These are phyloP conservation scores for Tyria jacobaeae DNA, from an alignment of 2,888 invertebrate species.

Conservation along the genomic window DNA sequence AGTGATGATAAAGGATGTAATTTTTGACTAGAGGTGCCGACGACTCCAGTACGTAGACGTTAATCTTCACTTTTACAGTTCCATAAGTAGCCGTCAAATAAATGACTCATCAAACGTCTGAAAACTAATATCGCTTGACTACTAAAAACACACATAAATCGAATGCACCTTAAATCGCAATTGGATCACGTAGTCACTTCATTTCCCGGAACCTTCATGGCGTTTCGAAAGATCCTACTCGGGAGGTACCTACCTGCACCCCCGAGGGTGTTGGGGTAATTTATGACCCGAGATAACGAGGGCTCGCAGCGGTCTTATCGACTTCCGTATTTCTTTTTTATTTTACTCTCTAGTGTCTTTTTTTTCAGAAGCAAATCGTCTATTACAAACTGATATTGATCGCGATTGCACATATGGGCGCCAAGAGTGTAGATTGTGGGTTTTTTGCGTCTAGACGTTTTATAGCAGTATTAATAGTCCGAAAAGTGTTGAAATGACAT, in stretches of 20 bases:
- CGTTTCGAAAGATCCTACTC: constrained; percentile 68
- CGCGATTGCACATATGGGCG: constrained; percentile 61
- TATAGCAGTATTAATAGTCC: constrained; percentile 50
- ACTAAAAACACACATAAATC: constrained; percentile 67
- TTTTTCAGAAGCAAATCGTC: constrained; percentile 81
- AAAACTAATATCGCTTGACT: constrained; percentile 61
- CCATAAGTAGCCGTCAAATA: constrained; percentile 35
- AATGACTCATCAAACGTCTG: constrained; percentile 46
- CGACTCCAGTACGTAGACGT: background rate
- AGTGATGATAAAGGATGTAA: no score
- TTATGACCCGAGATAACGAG: constrained; percentile 85
- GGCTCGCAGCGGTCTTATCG: constrained; percentile 84
- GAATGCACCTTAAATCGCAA: constrained; percentile 83
- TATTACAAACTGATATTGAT: constrained; percentile 75
- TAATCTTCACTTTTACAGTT: constrained; percentile 15
- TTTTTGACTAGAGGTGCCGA: background rate
- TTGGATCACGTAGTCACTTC: constrained; percentile 86
- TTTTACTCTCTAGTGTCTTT: constrained; percentile 73
- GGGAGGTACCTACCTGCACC: constrained; percentile 77
- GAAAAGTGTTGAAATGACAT: constrained; percentile 43
- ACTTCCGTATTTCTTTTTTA: constrained; percentile 78
- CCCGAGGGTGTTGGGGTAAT: constrained; percentile 82
- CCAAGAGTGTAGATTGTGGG: constrained; percentile 48
- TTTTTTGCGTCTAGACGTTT: constrained; percentile 63
- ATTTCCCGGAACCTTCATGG: constrained; percentile 79